Evolutionary conservation across 2,113 vertebrate genomes (phyloP).

Genomic region (Rhegmatorhina hoffmannsi): DNA sequence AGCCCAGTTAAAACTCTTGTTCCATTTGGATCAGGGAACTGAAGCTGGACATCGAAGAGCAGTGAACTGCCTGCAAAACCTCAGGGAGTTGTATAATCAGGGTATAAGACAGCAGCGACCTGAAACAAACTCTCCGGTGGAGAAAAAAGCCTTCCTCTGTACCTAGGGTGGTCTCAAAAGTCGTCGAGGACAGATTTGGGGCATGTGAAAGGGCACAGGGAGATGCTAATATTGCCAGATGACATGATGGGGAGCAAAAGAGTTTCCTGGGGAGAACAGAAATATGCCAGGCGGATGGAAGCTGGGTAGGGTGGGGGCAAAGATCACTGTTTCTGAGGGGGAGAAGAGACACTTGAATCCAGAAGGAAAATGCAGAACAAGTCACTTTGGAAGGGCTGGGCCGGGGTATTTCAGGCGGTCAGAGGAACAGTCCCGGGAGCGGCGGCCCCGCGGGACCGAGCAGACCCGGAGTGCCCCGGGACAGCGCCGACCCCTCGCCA

Average conservation of each 20-base stretch:
- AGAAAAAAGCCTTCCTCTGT: background rate
- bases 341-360: background rate
- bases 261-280: background rate
- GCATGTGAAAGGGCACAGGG: background rate
- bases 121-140: fast-evolving
- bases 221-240: background rate
- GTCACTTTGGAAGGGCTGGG: background rate
- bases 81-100: background rate
- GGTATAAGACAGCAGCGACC: background rate
- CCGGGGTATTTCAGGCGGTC: background rate
- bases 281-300: background rate
- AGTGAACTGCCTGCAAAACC: background rate
- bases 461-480: background rate
- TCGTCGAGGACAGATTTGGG: background rate
- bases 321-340: background rate
- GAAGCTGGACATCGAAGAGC: background rate
- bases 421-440: background rate
- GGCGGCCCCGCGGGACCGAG: no score
- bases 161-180: background rate
- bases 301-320: background rate
- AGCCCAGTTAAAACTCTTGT: background rate
- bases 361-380: background rate
- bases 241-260: background rate
- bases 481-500: fast-evolving
- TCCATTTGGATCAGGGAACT: background rate